A percentile compares a stretch with the other conserved stretches of the same genome.
phyloP scores from a whole-genome alignment of 2,113 vertebrate genomes.

The Eubucco bourcierii region DNA sequence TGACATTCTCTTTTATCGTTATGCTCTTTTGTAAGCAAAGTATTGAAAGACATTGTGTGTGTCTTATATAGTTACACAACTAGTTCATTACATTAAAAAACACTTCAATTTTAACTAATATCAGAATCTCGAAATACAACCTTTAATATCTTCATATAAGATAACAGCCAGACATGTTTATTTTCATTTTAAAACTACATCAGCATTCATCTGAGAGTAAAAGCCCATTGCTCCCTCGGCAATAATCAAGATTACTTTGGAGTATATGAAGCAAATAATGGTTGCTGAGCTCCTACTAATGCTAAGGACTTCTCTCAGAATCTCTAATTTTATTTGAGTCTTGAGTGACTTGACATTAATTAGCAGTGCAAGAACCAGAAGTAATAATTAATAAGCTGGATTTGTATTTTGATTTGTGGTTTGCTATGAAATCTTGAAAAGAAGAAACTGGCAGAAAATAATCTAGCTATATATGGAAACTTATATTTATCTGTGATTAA shows the following conservation, averaged over 20 bases:
- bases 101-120: background rate
- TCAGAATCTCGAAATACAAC: background rate
- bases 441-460: background rate
- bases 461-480: background rate
- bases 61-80: background rate
- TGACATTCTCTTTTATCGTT: background rate
- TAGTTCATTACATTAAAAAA: background rate
- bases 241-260: background rate
- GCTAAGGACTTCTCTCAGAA: background rate
- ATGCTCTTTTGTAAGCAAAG: background rate
- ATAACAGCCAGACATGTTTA: background rate
- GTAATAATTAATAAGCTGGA: background rate
- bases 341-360: background rate
- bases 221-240: background rate
- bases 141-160: background rate
- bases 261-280: background rate
- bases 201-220: background rate
- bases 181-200: background rate
- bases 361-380: background rate
- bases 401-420: constrained; percentile 4
- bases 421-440: constrained; percentile 5
- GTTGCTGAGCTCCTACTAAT: background rate
- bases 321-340: background rate
- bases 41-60: background rate
- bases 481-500: constrained; percentile 1